These are phyloP conservation scores for Tretioscincus oriximinensis DNA, from an alignment of 2,113 vertebrate genomes.

Conservation along the genomic window DNA sequence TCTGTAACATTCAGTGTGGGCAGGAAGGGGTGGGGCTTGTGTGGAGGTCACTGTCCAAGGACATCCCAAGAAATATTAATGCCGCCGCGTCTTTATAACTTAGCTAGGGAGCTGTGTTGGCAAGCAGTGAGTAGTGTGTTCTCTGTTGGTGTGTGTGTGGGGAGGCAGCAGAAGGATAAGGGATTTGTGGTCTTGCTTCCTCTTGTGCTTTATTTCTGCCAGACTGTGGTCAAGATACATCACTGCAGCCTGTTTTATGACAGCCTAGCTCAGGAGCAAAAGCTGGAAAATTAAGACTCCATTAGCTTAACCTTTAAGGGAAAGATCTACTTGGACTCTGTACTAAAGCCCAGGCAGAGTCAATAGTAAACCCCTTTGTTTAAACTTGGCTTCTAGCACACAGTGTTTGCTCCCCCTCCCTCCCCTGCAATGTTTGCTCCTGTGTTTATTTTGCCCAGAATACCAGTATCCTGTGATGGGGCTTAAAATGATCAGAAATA, in stretches of 20 bases:
- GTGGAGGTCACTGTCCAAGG: slow-evolving; percentile 42
- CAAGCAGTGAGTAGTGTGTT: background rate
- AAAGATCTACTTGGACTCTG: background rate
- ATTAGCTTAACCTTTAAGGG: background rate
- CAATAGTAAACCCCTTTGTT: background rate
- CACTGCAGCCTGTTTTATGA: background rate
- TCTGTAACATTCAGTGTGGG: background rate
- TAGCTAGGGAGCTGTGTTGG: background rate
- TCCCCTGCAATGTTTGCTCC: too few species aligned
- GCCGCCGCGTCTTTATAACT: background rate
- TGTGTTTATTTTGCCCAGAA: too few species aligned
- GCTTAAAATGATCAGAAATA: too few species aligned
- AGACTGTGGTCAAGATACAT: background rate
- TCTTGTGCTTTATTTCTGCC: accelerated
- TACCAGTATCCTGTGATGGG: too few species aligned
- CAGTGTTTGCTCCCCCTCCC: too few species aligned
- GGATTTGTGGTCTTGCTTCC: too few species aligned
- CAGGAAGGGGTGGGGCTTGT: slow-evolving; percentile 1
- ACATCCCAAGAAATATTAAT: background rate
- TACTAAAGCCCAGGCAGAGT: too few species aligned
- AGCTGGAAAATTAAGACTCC: background rate
- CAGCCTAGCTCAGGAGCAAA: background rate
- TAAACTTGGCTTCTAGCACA: background rate
- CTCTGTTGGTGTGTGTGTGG: background rate
- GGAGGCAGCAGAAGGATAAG: too few species aligned